phyloP scores from a whole-genome alignment of 2,888 invertebrate species.

The Stenichneumon culpator region DNA sequence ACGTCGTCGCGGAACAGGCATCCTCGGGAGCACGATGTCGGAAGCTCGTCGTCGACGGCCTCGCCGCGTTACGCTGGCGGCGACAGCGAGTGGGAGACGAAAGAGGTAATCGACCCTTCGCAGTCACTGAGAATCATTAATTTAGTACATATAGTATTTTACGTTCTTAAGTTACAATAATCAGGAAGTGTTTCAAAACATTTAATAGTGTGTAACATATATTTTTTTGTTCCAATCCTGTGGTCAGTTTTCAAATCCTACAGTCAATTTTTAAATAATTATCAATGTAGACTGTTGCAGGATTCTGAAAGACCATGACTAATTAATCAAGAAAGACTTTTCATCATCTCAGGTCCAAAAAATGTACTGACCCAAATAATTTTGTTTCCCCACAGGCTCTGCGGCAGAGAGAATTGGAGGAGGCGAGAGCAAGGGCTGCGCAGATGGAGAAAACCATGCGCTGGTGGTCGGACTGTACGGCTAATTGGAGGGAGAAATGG shows the following conservation, averaged over 20 bases:
- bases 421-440: constrained; percentile 96
- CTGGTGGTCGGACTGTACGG: constrained; percentile 99
- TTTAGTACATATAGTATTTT: too few relatives aligned
- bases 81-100: constrained; percentile 92
- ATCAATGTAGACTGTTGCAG: too few relatives aligned
- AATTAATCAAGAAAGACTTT: too few relatives aligned
- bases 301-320: too few relatives aligned
- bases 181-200: too few relatives aligned
- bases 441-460: constrained; percentile 99
- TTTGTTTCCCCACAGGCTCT: constrained; percentile 85
- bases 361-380: constrained; percentile 5
- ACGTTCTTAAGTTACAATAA: too few relatives aligned
- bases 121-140: too few relatives aligned
- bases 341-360: neutral
- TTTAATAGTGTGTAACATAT: too few relatives aligned
- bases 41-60: constrained; percentile 85
- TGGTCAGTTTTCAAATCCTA: too few relatives aligned
- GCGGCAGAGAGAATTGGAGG: constrained; percentile 94
- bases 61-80: constrained; percentile 88
- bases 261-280: too few relatives aligned
- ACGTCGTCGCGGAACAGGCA: constrained; percentile 88
- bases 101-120: constrained; percentile 86
- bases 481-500: constrained; percentile 98
- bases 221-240: too few relatives aligned
- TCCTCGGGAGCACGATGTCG: constrained; percentile 88